Evolutionary conservation across 2,888 invertebrate genomes (phyloP), one percentile per base, ranked within the genome.

Genomic region (Lypha dubia): DNA sequence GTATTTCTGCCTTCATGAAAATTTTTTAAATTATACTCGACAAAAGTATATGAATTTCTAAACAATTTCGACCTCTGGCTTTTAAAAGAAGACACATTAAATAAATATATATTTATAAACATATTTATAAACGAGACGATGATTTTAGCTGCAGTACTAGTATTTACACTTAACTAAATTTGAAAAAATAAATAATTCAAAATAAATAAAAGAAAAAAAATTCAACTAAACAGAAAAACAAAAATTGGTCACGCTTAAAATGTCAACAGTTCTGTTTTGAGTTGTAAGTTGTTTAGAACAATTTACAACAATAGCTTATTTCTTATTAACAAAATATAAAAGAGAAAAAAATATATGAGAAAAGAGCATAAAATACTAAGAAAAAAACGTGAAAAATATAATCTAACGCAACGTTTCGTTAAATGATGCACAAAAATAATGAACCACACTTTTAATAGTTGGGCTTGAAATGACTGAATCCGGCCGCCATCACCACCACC

Each of bases 391-490:
- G 20, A 49, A 58, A 65, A 24, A 13, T 9, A 73, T 35, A 44
- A 60, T 67, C 71, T 80, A 20, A 38, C 11, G 5, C 28, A 73
- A 79, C 73, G 65, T 86, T 79, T 73, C 70, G 80, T 80, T 88
- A 86, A 88, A 88, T 88, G 87, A 88, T 86, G 86, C 87, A 87
- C 79, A 86, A 83, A 87, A 87, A 87, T 88, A 88, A 87, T 88
- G 87, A 86, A 49, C 20, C 46, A 32, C 51, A 49, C 22, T 68
- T 41, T 51, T 24, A 44, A 44, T 46, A 38, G 38, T 65, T 38
- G 46, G 17, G 11, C 35, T 58, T 20, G 53, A 63, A 70, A 71
- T 56, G 62, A 22, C 20, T 41, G 15, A 32, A 32, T 46, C 44
- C 17, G 32, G 44, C 51, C 62, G 58, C 17, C 13, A 13, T 20